These are phyloP conservation scores for Lophotis ruficrista DNA, from an alignment of 2,113 vertebrate genomes.

Conservation along the genomic window DNA sequence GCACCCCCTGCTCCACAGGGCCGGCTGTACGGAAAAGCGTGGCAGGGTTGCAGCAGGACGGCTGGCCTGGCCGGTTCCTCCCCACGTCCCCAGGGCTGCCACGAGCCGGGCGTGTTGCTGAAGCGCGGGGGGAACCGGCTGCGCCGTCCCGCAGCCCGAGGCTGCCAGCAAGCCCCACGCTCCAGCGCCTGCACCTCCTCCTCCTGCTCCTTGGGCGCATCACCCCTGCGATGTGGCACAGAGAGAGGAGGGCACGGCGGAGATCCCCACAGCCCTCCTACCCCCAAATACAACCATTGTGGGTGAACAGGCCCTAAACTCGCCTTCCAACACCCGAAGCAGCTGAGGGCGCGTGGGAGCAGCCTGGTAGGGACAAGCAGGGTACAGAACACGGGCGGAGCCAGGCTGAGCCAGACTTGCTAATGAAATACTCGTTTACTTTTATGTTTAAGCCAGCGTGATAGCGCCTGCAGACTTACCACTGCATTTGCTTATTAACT, in stretches of 20 bases:
- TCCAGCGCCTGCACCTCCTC: conserved; percentile 63
- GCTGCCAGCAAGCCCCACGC: not conserved
- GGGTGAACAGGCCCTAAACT: not conserved
- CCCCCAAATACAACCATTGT: accelerated
- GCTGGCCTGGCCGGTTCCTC: not conserved
- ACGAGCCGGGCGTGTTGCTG: too few relatives aligned
- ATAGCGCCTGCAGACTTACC: not conserved
- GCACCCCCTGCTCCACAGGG: not conserved
- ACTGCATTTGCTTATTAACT: conserved; percentile 69
- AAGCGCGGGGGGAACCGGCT: too few relatives aligned
- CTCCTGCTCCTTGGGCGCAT: conserved; percentile 51
- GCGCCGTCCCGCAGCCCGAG: not conserved
- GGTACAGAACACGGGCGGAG: not conserved
- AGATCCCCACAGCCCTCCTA: not conserved
- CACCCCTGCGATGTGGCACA: conserved; percentile 13
- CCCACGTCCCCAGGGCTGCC: not conserved
- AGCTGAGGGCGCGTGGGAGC: accelerated
- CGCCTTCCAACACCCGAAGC: not conserved
- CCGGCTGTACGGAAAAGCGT: accelerated
- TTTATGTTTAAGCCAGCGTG: not conserved
- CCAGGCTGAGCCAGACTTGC: not conserved
- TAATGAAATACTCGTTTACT: not conserved
- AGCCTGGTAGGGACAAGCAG: not conserved
- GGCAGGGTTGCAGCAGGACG: accelerated
- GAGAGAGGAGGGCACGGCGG: not conserved